Evolutionary conservation across 2,113 vertebrate genomes (phyloP).

Genomic region (Callionymus lyra): DNA sequence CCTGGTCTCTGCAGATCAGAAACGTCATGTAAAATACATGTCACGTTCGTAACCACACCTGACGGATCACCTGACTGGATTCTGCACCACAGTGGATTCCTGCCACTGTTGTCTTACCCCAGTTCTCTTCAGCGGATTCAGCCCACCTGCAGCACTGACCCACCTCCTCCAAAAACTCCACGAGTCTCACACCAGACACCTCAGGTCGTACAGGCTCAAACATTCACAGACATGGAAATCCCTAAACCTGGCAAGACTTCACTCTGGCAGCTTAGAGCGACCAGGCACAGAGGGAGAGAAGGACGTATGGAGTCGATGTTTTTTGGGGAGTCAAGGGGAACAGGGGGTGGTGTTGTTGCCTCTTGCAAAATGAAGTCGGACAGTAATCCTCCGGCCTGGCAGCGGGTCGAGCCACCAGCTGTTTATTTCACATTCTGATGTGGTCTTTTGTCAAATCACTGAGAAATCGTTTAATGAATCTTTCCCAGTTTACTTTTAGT

Average conservation of each 20-base stretch:
- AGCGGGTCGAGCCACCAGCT: conserved; percentile 8
- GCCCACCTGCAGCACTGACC: too few species aligned
- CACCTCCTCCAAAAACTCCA: too few species aligned
- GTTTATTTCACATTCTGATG: conserved; percentile 18
- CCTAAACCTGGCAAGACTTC: conserved; percentile 24
- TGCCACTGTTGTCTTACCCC: too few species aligned
- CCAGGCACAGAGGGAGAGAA: conserved; percentile 2
- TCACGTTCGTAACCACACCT: too few species aligned
- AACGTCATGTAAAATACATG: too few species aligned
- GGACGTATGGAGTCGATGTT: conserved; percentile 1
- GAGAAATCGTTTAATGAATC: too few species aligned
- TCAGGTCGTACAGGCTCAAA: conserved; percentile 3
- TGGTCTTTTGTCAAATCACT: too few species aligned
- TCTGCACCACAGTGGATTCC: too few species aligned
- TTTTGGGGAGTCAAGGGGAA: conserved; percentile 1
- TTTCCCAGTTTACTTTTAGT: too few species aligned
- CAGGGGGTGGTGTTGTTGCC: neutral
- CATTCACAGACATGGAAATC: conserved; percentile 23
- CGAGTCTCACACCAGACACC: neutral
- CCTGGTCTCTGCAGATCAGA: too few species aligned
- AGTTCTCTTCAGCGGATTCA: too few species aligned
- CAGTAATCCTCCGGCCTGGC: conserved; percentile 36
- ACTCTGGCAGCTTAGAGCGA: neutral
- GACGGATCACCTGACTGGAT: too few species aligned
- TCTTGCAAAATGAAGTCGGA: conserved; percentile 35